phyloP scores from a whole-genome alignment of 1,140 invertebrate species.

The Calliopsis andreniformis region DNA sequence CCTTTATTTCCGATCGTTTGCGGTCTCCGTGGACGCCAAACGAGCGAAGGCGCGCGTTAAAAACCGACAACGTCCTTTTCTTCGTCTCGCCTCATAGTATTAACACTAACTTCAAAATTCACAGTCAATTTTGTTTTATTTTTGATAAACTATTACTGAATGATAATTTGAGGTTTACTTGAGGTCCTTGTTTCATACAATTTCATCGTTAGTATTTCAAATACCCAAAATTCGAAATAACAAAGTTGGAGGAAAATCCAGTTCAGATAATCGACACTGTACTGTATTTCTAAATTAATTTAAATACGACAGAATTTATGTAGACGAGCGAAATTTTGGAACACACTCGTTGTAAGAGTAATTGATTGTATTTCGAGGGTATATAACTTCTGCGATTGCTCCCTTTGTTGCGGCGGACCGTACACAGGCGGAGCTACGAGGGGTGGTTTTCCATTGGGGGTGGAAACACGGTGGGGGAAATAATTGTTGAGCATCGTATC shows the following conservation, averaged over 20 bases:
- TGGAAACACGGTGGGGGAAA: constrained; percentile 24
- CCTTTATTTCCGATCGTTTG: constrained; percentile 79
- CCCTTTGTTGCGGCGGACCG: not conserved
- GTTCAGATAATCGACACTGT: too few species aligned
- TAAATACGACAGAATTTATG: too few species aligned
- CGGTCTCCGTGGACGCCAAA: constrained; percentile 60
- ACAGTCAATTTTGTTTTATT: too few species aligned
- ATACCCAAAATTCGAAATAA: too few species aligned
- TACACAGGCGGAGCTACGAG: not conserved
- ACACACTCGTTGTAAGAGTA: not conserved
- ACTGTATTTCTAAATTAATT: too few species aligned
- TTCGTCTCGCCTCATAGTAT: constrained; percentile 21
- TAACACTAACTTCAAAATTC: too few species aligned
- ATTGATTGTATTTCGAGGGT: not conserved
- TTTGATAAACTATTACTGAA: too few species aligned
- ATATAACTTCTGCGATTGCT: constrained; percentile 4
- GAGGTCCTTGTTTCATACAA: too few species aligned
- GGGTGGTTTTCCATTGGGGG: constrained; percentile 4
- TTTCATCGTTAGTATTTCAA: too few species aligned
- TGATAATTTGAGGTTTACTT: too few species aligned
- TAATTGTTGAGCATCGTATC: constrained; percentile 57
- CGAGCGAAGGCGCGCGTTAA: constrained; percentile 46
- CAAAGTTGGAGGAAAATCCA: too few species aligned
- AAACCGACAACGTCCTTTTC: constrained; percentile 40
- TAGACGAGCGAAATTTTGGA: too few species aligned